phyloP scores from a whole-genome alignment of 2,888 invertebrate species.

The Heliconius sara region DNA sequence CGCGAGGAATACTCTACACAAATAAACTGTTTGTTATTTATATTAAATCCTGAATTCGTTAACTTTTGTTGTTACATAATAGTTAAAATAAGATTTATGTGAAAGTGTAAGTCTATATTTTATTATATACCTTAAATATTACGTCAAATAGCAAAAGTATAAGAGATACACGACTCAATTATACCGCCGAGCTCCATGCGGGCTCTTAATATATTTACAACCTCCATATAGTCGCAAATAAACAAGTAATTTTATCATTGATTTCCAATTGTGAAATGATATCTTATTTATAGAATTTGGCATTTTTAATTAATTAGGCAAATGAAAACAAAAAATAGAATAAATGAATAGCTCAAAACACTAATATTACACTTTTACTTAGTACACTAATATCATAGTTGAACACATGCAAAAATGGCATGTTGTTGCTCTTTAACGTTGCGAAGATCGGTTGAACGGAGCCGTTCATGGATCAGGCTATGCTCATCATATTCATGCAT shows the following conservation, averaged over 20 bases:
- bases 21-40: conserved; percentile 1
- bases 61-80: neutral
- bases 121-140: neutral
- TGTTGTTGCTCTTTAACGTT: too few species aligned
- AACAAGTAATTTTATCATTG: neutral
- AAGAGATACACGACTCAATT: conserved; percentile 9
- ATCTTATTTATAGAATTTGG: neutral
- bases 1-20: neutral
- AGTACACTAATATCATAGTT: too few species aligned
- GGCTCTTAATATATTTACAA: conserved; percentile 22
- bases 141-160: neutral
- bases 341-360: too few species aligned
- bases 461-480: too few species aligned
- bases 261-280: neutral
- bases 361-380: too few species aligned
- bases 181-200: neutral
- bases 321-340: too few species aligned
- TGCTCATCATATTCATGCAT: too few species aligned
- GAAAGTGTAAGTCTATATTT: too few species aligned
- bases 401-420: too few species aligned
- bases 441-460: too few species aligned
- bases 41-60: neutral
- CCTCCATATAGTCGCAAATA: neutral
- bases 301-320: neutral
- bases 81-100: neutral